phyloP scores from a whole-genome alignment of 1,140 invertebrate genomes.

The Rhysida immarginata region DNA sequence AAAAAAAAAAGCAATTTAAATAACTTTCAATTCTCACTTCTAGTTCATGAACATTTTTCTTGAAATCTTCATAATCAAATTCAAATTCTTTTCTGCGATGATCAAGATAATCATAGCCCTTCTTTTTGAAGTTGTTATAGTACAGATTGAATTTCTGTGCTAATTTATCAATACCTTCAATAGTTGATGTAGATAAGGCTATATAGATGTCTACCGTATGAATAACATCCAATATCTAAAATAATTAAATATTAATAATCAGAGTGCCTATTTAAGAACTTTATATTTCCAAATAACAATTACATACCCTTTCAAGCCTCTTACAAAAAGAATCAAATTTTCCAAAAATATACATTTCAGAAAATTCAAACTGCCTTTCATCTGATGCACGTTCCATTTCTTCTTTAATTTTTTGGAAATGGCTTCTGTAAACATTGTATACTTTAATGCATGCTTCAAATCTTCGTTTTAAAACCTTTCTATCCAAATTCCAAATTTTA shows the following conservation, averaged over 20 bases:
- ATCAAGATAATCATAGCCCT: slow-evolving; percentile 81
- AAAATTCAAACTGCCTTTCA: slow-evolving; percentile 71
- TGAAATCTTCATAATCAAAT: slow-evolving; percentile 65
- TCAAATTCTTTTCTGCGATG: slow-evolving; percentile 78
- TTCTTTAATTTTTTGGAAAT: slow-evolving; percentile 35
- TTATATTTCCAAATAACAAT: slow-evolving; percentile 59
- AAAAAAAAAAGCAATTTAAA: too few relatives aligned
- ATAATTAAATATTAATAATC: slow-evolving; percentile 7
- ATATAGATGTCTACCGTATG: slow-evolving; percentile 27
- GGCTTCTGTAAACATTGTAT: slow-evolving; percentile 50
- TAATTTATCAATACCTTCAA: slow-evolving; percentile 52
- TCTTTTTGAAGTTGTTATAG: slow-evolving; percentile 55
- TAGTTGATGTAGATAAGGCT: slow-evolving; percentile 35
- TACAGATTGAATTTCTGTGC: slow-evolving; percentile 47
- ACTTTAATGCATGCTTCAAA: slow-evolving; percentile 72
- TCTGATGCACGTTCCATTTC: slow-evolving; percentile 36
- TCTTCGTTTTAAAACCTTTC: slow-evolving; percentile 50
- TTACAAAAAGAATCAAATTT: slow-evolving; percentile 87
- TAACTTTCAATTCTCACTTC: too few relatives aligned
- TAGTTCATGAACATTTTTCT: slow-evolving; percentile 53
- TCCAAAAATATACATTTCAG: slow-evolving; percentile 91
- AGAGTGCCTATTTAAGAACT: too few relatives aligned
- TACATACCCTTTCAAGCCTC: slow-evolving; percentile 58
- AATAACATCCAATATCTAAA: neutral
- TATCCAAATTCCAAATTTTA: slow-evolving; percentile 76